Base-by-base conservation (phyloP, 1,140 invertebrate species). In the Drosophila bocki region DNA sequence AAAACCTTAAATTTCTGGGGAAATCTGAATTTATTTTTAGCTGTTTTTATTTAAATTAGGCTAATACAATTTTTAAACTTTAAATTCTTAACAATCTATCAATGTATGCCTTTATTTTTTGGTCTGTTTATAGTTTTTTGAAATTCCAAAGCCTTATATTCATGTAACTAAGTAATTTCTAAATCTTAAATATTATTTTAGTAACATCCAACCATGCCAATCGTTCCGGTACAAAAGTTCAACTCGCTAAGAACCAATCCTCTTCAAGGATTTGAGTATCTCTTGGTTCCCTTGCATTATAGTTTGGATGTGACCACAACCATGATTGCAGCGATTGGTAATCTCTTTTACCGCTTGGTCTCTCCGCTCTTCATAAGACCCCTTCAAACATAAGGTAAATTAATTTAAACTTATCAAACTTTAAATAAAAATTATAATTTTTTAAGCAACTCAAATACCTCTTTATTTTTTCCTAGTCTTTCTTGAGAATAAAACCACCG, bases 341-440 rank as follows among this genome's bases (percentile, higher is more conserved):
- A 11, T 12, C 45, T 78, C 8, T 17, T 78, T 9, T 54, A 51
- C 32, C 47, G 74, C 51, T 41, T 78, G 5, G 37, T 75, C 74
- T 37, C 44, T 29, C 75, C 74, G 15, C 57, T 75, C 8, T 51
- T 78, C n/a, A 47, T 62, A 8, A 77, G 74, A 37, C 13, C 37
- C 7, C 1, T 7, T 1, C 1, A 22, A 6, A 1, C 51, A 15
- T 15, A 15, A 9, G 33, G 50, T 35, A 33, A 29, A 6, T 29
- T 29, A 29, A 29, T 29, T 29, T 29, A 33, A 41, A n/a, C 15
- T 7, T 15, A 41, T n/a, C n/a, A n/a, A 7, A n/a, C 39, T 13
- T 41, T 15, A 1, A 15, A 11, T 7, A 45, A 45, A 7, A 26
- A 15, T 2, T 26, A 29, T 48, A n/a, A 29, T 48, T 29, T 26